These are phyloP conservation scores for Ptychoptera albimana DNA, from an alignment of 2,888 invertebrate species.

Conservation along the genomic window DNA sequence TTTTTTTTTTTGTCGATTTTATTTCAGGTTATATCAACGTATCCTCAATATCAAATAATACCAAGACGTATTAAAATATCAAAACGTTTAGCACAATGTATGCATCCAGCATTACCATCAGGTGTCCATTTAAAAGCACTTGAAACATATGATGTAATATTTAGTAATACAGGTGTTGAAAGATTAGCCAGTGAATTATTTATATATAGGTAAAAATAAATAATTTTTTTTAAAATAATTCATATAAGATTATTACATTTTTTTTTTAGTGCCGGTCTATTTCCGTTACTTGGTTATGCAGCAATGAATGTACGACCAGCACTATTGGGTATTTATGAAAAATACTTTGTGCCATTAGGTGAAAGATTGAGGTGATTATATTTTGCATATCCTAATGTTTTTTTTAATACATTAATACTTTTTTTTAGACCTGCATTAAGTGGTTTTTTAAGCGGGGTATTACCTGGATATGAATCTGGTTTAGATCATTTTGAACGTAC, in stretches of 20 bases:
- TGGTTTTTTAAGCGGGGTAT: conserved; percentile 71
- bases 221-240: neutral
- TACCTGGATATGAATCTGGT: conserved; percentile 77
- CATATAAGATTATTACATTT: neutral
- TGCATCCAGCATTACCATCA: conserved; percentile 81
- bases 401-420: neutral
- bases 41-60: conserved; percentile 71
- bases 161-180: conserved; percentile 72
- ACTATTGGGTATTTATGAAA: conserved; percentile 69
- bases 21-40: conserved; percentile 55
- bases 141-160: conserved; percentile 82
- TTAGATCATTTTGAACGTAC: conserved; percentile 68
- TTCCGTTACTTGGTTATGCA: conserved; percentile 76
- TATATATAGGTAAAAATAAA: conserved; percentile 51
- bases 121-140: conserved; percentile 84
- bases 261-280: conserved; percentile 45
- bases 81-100: conserved; percentile 82
- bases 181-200: conserved; percentile 66
- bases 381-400: neutral
- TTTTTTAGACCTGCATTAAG: conserved; percentile 54
- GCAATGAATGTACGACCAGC: conserved; percentile 79
- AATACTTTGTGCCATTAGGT: conserved; percentile 70
- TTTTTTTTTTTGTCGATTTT: conserved; percentile 11
- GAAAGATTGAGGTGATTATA: conserved; percentile 25
- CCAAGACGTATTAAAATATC: conserved; percentile 76